Evolutionary conservation across 2,888 invertebrate genomes (phyloP), one percentile per base, ranked within the genome.

Genomic region (Anaspis maculata): DNA sequence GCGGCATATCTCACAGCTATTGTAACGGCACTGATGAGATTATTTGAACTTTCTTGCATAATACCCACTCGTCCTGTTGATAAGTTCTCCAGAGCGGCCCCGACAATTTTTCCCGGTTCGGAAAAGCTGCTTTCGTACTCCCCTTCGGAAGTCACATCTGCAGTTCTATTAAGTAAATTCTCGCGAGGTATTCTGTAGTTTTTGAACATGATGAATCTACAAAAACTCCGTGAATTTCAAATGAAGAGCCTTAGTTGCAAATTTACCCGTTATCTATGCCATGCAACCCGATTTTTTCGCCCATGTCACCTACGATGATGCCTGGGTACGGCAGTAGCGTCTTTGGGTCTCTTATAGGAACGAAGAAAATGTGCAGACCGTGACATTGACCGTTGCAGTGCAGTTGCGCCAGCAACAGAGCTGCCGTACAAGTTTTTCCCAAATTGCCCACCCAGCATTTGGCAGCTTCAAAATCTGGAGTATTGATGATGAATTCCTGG

Each of bases 361-460:
- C 87, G 24, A 92, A 71, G 62, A 95, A 95, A 1, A 83, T 84
- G 61, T 94, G 92, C 3, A 95, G 71, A 0, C 95, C 94, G 51
- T 91, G 89, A 51, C 74, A 77, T 22, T 72, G 69, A 0, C 81
- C 83, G 59, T 85, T 82, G 1, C 86, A 87, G 53, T 83, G 78
- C 38, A 95, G 72, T 67, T 92, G 92, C 1, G 94, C 94, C 68
- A 91, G 94, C 2, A 92, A 76, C 41, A 91, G 66, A 1, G 87
- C 85, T 55, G 89, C 79, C 0, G 90, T 90, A 39, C 90, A 86
- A 6, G 83, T 85, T 66, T 83, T 81, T 44, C 52, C 88, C 69
- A 89, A 73, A 68, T 91, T 92, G 51, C 96, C 96, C 53, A 84
- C 80, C 95, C 95, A 96, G 67, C 91, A 91, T 72, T 97, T 97